These are phyloP conservation scores for Spodoptera picta DNA, from an alignment of 2,888 invertebrate species.

Conservation along the genomic window DNA sequence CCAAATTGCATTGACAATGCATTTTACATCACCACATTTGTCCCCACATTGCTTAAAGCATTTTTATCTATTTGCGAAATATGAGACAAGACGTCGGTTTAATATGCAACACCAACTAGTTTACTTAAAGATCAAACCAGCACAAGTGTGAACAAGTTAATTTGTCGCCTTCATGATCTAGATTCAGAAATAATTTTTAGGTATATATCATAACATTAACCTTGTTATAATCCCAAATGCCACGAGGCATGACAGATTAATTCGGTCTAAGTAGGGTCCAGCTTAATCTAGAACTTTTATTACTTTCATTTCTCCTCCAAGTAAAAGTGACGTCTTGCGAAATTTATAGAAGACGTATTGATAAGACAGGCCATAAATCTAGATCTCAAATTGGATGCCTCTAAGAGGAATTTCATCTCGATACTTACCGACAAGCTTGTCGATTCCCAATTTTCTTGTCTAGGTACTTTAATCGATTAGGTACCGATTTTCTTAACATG, in stretches of 20 bases:
- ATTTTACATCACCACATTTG: not conserved
- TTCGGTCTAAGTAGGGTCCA: conserved; percentile 2
- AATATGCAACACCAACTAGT: conserved; percentile 30
- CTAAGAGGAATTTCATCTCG: conserved; percentile 22
- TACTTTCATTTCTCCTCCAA: conserved; percentile 10
- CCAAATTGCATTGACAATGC: too few species aligned
- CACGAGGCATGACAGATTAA: conserved; percentile 1
- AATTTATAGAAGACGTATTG: conserved; percentile 13
- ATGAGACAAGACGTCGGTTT: conserved; percentile 1
- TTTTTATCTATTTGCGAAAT: conserved; percentile 38
- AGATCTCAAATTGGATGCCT: conserved; percentile 26
- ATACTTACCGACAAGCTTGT: conserved; percentile 18
- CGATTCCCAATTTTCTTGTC: conserved; percentile 17
- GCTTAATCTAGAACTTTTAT: conserved; percentile 17
- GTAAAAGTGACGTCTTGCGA: conserved; percentile 9
- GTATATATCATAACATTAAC: conserved; percentile 3
- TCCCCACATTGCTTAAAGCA: conserved; percentile 8
- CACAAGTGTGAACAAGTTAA: conserved; percentile 34
- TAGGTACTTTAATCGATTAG: conserved; percentile 1
- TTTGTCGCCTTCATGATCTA: conserved; percentile 30
- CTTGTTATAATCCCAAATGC: conserved; percentile 5
- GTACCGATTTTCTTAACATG: conserved; percentile 21
- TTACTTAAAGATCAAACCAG: conserved; percentile 15
- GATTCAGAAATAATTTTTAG: conserved; percentile 17
- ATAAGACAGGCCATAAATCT: conserved; percentile 41